Conservation (phyloP, 2,797 vertebrate genomes). For the Acanthiza pusilla region DNA sequence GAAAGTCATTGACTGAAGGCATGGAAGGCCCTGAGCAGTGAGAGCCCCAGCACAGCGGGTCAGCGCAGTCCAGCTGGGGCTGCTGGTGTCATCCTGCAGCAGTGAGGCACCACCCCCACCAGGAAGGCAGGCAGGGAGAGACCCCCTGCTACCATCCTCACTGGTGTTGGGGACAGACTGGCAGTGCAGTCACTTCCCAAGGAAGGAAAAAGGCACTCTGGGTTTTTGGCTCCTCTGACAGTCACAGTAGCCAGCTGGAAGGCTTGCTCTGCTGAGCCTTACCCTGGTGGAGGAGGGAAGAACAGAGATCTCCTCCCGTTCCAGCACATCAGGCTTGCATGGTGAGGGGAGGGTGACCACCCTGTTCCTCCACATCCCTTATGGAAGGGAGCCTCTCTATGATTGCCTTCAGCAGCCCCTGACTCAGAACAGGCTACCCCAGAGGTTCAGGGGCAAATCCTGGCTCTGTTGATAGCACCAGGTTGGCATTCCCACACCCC, state of each 20-base stretch:
- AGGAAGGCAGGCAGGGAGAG: neutral
- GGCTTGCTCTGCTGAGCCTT: neutral
- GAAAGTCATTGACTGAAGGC: neutral
- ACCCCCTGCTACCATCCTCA: neutral
- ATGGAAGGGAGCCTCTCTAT: neutral
- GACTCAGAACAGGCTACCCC: neutral
- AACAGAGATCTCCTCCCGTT: neutral
- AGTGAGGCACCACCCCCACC: neutral
- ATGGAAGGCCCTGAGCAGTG: neutral
- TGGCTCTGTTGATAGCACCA: neutral
- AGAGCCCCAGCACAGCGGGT: neutral
- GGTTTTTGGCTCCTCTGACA: neutral
- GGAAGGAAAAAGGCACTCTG: neutral
- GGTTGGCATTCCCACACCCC: neutral
- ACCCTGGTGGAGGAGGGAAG: neutral
- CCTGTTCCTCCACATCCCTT: rapidly evolving
- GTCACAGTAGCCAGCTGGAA: neutral
- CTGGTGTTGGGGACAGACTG: neutral
- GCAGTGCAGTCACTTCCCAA: neutral
- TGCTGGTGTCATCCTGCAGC: neutral
- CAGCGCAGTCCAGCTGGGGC: neutral
- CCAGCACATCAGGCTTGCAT: neutral
- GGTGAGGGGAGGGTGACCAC: neutral
- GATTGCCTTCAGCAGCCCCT: neutral
- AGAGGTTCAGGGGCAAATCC: neutral